Base-by-base conservation (phyloP, 1,140 invertebrate species). In the Hylaeus volcanicus region DNA sequence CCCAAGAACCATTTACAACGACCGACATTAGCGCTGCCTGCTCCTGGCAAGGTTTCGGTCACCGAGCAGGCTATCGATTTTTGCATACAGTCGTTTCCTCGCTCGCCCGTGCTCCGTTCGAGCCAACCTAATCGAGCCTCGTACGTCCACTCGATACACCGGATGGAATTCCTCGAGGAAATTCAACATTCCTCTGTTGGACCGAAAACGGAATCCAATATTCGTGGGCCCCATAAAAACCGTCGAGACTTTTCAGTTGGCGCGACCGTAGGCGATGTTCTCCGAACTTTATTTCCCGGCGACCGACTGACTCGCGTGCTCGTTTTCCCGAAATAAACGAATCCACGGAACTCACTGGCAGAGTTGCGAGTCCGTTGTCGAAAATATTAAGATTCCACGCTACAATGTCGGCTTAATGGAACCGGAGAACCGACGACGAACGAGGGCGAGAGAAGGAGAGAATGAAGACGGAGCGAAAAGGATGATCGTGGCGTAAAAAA, bases 1-100 rank as follows among this genome's bases (percentile, higher is more conserved):
- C 85, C 82, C 82, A 81, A 85, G 83, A 86, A 89, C 80, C 90
- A 92, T 92, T 92, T 92, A 91, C 91, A 91, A 91, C 85, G 81
- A 70, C 70, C 81, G 85, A 89, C 84, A 79, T 82, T 87, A 87
- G 71, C 69, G 71, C 56, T 26, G 51, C 37, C 53, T n/a, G 72
- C 55, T 60, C n/a, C 64, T 9, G 14, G 43, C 48, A 5, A 53
- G 61, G 6, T 26, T 45, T 66, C 64, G 65, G 51, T 75, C 73
- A 41, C 26, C 51, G 3, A 26, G 61, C 39, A 8, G 8, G 1
- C 55, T n/a, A 3, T n/a, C 43, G 9, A 14, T 60, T 61, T 76
- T 60, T 60, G 37, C 74, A 12, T 75, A 26, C 39, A 9, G 9
- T 26, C 58, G 65, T 12, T 37, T 51, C 51, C 8, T 6, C 26